Conservation (phyloP, 1,140 invertebrate species). For the Matsumurasca onukii region DNA sequence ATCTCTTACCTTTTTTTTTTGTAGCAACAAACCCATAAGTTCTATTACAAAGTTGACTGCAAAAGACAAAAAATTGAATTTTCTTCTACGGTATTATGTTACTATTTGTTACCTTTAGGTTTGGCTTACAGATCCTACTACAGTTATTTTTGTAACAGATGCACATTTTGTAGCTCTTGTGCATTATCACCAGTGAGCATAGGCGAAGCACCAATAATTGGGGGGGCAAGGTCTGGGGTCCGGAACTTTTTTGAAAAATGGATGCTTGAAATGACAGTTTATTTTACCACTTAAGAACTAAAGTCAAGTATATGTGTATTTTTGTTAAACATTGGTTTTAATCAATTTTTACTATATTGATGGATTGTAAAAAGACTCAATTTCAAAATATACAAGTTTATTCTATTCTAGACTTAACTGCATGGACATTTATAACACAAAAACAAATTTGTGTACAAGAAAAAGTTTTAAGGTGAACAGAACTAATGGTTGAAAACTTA, state of each 20-base stretch:
- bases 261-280: too few relatives aligned
- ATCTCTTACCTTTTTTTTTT: too few relatives aligned
- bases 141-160: too few relatives aligned
- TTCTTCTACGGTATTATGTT: too few relatives aligned
- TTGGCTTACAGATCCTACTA: too few relatives aligned
- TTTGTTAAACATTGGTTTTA: not conserved
- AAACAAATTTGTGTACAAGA: conserved; percentile 1
- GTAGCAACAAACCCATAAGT: too few relatives aligned
- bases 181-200: too few relatives aligned
- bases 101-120: too few relatives aligned
- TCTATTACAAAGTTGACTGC: too few relatives aligned
- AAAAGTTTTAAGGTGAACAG: not conserved
- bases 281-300: not conserved
- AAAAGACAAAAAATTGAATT: too few relatives aligned
- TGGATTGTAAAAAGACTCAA: conserved; percentile 1
- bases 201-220: too few relatives aligned
- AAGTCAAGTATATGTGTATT: not conserved
- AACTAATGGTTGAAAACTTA: not conserved
- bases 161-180: too few relatives aligned
- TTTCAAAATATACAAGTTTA: not conserved
- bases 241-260: not conserved
- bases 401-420: not conserved
- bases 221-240: not conserved
- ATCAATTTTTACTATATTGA: not conserved
- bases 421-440: not conserved